Evolutionary conservation across 2,113 vertebrate genomes (phyloP), one percentile per base, ranked within the genome.

Genomic region (Dendropsophus ebraccatus): DNA sequence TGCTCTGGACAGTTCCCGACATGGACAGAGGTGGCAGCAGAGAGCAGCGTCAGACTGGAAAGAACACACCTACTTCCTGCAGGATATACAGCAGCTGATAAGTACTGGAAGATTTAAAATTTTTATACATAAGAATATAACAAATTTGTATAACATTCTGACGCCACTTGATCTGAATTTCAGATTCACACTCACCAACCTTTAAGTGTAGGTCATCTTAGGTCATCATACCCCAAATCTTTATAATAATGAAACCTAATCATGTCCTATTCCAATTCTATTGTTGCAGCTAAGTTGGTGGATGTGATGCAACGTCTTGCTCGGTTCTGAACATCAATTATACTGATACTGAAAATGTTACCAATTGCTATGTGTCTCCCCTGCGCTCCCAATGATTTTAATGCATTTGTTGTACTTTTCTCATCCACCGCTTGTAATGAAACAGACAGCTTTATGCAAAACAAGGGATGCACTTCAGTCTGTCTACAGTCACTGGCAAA

Each of bases 351-450:
- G 21, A 23, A 69, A 69, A 69, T 9, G 30, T 7, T 35, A 69
- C 32, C 12, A 67, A 32, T 32, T 69, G 16, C 19, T 5, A 35
- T 69, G 30, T 69, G 30, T 5, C 32, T 69, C 14, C 7, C 21
- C 67, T 21, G 21, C 35, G 21, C 35, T 70, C 4, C 14, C 32
- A 41, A 21, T 70, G 62, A 65, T 70, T 41, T 41, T 21, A 70
- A 70, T 41, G 67, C 67, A 41, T 41, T 70, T 69, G 65, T 70
- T 67, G 41, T 74, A 74, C 72, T 49, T 45, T 45, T 74, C 23
- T 28, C 72, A 49, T 74, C 16, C 47, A 74, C n/a, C 19, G 49
- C 50, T 32, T 54, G 25, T 77, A 77, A 52, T 52, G 32, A 32
- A 52, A 52, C 11, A 77, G 25, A 52, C 16, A 52, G 25, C 10